Evolutionary conservation across 2,888 invertebrate genomes (phyloP), one percentile per base, ranked within the genome.

Genomic region (Cataglyphis rosenhaueri): DNA sequence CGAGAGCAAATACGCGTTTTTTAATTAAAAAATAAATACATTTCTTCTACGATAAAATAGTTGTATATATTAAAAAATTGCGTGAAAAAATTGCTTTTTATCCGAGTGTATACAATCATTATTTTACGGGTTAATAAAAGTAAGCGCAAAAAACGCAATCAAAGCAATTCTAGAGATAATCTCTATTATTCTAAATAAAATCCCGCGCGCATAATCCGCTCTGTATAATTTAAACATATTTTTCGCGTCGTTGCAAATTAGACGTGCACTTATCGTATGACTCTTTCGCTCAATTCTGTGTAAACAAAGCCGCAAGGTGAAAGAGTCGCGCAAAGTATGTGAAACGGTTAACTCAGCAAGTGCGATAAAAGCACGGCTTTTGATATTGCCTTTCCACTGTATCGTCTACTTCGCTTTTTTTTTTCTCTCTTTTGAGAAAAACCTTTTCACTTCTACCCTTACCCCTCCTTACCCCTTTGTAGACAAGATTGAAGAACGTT

Each of bases 341-440:
- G 81, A 87, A 89, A 87, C 74, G 84, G 84, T 89, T 84, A 88
- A 71, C 85, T 87, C 87, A 83, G 89, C 88, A 88, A 85, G 81
- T 79, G 84, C 83, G 89, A 88, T 82, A 88, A 89, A 76, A 76
- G 65, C 25, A 83, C 83, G 32, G 75, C 70, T 83, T 84, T 82
- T 84, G 73, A 84, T 81, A 68, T 76, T 52, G 76, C 76, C 29
- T 81, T 78, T 73, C 59, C 70, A 25, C 79, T 41, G 4, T 74
- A 74, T 57, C 73, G 59, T 81, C 68, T 57, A 48, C 59, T 68
- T 52, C 18, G 21, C 68, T 61, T 38, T 55, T 61, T 55, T 61
- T 62, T 21, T 21, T 0, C 59, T 61, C 55, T 66, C 32, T 18
- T 18, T 35, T 41, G 35, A 5, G 44, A 41, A 70, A 79, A 59